Conservation (phyloP, 2,113 vertebrate species). For the Ardeotis arabs region DNA sequence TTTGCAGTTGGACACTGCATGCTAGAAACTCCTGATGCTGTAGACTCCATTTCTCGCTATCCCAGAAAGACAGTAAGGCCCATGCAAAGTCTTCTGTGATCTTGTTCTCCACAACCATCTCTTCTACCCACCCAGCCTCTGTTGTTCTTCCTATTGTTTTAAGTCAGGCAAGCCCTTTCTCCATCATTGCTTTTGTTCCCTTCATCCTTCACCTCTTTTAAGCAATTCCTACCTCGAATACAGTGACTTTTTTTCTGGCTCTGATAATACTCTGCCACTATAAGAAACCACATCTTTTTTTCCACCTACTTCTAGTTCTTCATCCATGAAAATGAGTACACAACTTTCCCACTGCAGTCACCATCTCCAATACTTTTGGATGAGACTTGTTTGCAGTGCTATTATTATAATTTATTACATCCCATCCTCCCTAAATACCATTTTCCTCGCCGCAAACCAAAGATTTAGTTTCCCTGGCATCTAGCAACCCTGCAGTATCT, state of each 20-base stretch:
- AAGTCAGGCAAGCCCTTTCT: neutral
- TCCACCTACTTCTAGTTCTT: neutral
- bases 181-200: neutral
- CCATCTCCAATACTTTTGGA: neutral
- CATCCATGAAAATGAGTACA: neutral
- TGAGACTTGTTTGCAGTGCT: neutral
- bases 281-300: neutral
- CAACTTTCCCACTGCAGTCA: neutral
- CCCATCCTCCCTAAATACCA: constrained; percentile 29
- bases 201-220: neutral
- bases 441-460: constrained; percentile 46
- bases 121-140: neutral
- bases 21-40: neutral
- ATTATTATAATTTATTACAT: constrained; percentile 40
- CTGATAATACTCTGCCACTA: neutral
- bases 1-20: neutral
- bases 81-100: neutral
- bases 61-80: neutral
- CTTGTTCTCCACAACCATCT: neutral
- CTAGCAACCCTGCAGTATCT: constrained; percentile 56
- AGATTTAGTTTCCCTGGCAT: constrained; percentile 52
- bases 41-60: neutral
- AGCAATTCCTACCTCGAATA: neutral
- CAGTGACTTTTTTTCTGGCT: neutral
- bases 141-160: neutral